These are phyloP conservation scores for Agrotis segetum DNA, from an alignment of 2,888 invertebrate genomes.

Conservation along the genomic window DNA sequence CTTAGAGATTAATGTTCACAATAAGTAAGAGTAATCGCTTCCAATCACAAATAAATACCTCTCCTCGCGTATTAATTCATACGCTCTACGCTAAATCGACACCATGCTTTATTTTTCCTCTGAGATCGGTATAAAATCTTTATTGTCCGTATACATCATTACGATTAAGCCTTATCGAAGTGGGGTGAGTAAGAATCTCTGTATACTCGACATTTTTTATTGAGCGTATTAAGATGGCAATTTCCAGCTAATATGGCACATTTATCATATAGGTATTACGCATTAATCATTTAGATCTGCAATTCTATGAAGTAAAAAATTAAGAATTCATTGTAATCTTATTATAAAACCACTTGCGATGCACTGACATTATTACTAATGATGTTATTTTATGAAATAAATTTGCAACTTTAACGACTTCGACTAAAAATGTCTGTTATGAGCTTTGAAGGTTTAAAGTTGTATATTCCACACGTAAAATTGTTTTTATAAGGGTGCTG, in stretches of 20 bases:
- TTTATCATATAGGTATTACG: conserved; percentile 54
- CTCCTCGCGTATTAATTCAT: conserved; percentile 44
- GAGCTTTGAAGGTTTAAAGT: conserved; percentile 11
- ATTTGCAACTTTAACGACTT: conserved; percentile 19
- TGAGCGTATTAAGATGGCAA: conserved; percentile 57
- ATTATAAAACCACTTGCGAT: conserved; percentile 19
- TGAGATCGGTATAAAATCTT: conserved; percentile 57
- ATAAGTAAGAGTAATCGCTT: conserved; percentile 47
- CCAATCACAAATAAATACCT: conserved; percentile 44
- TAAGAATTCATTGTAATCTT: conserved; percentile 25
- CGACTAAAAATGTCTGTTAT: conserved; percentile 8
- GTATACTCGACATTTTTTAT: conserved; percentile 57
- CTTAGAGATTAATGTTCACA: conserved; percentile 28
- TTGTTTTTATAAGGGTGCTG: not conserved
- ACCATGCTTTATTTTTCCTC: conserved; percentile 48
- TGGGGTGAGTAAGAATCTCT: conserved; percentile 55
- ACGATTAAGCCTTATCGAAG: conserved; percentile 60
- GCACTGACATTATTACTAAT: conserved; percentile 36
- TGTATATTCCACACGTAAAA: not conserved
- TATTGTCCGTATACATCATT: conserved; percentile 60
- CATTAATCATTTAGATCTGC: conserved; percentile 43
- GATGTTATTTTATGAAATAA: conserved; percentile 23
- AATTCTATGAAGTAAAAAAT: conserved; percentile 24
- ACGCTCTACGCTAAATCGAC: conserved; percentile 42
- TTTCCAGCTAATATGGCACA: conserved; percentile 55